phyloP scores from a whole-genome alignment of 2,888 invertebrate genomes.

The Sepioteuthis lessoniana region DNA sequence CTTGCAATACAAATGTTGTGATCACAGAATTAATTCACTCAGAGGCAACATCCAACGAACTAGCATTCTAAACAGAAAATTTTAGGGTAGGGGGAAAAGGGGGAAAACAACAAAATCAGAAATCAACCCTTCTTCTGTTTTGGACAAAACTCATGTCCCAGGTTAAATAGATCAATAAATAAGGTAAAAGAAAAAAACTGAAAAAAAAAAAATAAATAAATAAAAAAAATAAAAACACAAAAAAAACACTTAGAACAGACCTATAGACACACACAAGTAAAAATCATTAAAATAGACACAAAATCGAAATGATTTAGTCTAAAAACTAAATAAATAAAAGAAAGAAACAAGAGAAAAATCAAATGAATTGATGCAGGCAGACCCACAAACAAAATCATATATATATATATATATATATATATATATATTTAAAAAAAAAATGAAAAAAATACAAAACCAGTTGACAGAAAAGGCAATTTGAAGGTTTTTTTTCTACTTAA shows the following conservation, averaged over 20 bases:
- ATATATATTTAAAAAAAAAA: background rate
- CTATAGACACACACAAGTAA: no score
- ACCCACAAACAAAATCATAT: background rate
- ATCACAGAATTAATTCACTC: background rate
- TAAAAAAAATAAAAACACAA: no score
- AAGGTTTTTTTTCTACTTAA: background rate
- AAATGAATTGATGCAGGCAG: background rate
- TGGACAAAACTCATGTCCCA: background rate
- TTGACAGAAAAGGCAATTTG: background rate
- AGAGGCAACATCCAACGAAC: background rate
- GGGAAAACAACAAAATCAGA: background rate
- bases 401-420: background rate
- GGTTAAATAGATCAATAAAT: background rate
- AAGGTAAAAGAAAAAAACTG: no score
- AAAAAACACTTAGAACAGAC: no score
- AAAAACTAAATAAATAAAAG: background rate
- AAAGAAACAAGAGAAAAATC: background rate
- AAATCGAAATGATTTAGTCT: no score
- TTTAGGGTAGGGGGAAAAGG: background rate
- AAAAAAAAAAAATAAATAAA: background rate
- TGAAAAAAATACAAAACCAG: background rate
- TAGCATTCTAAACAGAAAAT: background rate
- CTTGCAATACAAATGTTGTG: conserved; percentile 16
- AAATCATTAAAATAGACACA: no score
- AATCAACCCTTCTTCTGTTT: background rate